Evolutionary conservation across 2,888 invertebrate species (phyloP).

Genomic region (Diaprepes abbreviatus): DNA sequence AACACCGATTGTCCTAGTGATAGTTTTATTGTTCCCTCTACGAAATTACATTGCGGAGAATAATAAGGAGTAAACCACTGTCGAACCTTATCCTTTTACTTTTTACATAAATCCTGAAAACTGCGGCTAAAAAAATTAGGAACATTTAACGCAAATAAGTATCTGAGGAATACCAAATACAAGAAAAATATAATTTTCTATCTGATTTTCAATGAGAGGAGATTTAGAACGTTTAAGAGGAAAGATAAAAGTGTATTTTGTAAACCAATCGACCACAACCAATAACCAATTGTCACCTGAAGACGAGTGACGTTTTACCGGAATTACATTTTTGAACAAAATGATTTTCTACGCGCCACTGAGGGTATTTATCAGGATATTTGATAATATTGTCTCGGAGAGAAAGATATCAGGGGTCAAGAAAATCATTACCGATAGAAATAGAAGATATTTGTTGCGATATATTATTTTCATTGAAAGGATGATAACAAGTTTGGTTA

Average conservation of each 20-base stretch:
- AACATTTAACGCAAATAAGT: slow-evolving; percentile 51
- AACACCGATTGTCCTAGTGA: no score
- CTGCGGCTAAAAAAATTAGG: no score
- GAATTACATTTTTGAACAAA: slow-evolving; percentile 9
- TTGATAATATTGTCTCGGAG: no score
- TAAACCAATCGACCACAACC: slow-evolving; percentile 39
- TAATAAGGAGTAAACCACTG: neutral
- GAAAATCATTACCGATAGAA: no score
- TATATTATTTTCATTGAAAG: no score
- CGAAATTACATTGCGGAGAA: slow-evolving; percentile 27
- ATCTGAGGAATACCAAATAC: slow-evolving; percentile 47
- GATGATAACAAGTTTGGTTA: neutral
- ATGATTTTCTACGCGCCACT: no score
- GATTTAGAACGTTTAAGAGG: slow-evolving; percentile 37
- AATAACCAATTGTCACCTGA: slow-evolving; percentile 37
- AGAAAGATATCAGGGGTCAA: no score
- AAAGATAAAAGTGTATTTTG: slow-evolving; percentile 29
- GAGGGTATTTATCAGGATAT: no score
- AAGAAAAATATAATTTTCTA: slow-evolving; percentile 43
- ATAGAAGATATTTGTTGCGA: neutral
- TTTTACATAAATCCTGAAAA: slow-evolving; percentile 32
- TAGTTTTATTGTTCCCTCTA: slow-evolving; percentile 22
- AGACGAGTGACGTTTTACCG: neutral
- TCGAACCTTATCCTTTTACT: slow-evolving; percentile 2
- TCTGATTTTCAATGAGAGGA: slow-evolving; percentile 21